phyloP scores from a whole-genome alignment of 2,113 vertebrate genomes.

The Channa argus region DNA sequence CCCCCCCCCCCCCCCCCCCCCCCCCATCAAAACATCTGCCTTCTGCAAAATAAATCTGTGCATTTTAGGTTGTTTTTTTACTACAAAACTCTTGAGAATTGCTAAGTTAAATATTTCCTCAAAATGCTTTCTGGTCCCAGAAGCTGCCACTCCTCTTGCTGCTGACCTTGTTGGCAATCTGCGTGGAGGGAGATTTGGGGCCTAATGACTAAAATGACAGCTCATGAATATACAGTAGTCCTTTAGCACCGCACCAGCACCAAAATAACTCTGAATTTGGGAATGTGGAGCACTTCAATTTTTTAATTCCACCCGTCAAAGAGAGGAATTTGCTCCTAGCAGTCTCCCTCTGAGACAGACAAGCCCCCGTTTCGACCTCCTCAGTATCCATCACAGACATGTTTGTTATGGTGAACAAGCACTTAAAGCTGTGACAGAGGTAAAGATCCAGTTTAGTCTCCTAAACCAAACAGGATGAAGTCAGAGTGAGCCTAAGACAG shows the following conservation, averaged over 20 bases:
- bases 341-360: constrained; percentile 29
- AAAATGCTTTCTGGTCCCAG: constrained; percentile 33
- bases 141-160: constrained; percentile 3
- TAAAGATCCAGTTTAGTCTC: no score
- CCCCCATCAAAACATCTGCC: no score
- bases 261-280: constrained; percentile 53
- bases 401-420: no score
- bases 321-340: constrained; percentile 47
- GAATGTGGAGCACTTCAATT: constrained; percentile 65
- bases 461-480: no score
- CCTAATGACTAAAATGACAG: constrained; percentile 56
- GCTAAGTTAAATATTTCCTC: background rate
- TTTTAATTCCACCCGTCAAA: constrained; percentile 41
- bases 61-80: no score
- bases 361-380: background rate
- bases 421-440: no score
- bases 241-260: constrained; percentile 39
- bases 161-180: constrained; percentile 57
- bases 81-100: constrained; percentile 19
- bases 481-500: no score
- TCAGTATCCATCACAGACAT: no score
- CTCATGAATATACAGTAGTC: constrained; percentile 60
- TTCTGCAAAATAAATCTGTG: constrained; percentile 1
- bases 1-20: no score
- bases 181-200: constrained; percentile 46